Base-by-base conservation (phyloP, 2,797 vertebrate species). In the Percopsis omiscomaycus region DNA sequence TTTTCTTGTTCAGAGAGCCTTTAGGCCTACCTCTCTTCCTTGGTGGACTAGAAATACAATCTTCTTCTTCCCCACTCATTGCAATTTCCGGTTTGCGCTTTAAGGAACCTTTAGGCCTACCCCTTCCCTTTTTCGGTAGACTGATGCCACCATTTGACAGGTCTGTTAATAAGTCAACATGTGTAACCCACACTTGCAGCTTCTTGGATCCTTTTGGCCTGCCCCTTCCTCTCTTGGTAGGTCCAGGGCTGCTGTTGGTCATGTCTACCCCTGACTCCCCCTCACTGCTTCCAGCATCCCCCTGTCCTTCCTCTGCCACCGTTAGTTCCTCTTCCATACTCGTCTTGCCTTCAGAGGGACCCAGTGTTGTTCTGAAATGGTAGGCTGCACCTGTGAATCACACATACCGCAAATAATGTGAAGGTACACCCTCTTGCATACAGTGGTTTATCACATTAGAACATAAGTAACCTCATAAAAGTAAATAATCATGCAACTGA, bases 21-120 rank as follows among this genome's bases (percentile, higher is more conserved):
- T 66, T 84, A 0, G 89, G 91, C 47, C 89, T 66, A 11, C 90
- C 90, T 69, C 88, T 76, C 75, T 84, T 89, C 63, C 64, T 83
- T 27, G 75, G 73, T 27, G 65, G 29, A 15, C 16, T 53, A n/a
- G 46, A 14, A n/a, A 4, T 45, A 3, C 16, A 16, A 28, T 46
- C 32, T 5, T 48, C 52, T 42, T 55, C 52, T 4, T 64, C 52
- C 3, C 28, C 42, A 30, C 44, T 48, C 22, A 14, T n/a, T n/a
- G 52, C 27, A 30, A 22, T 45, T 27, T 55, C 61, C 54, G 62
- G 11, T 14, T 9, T 44, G 29, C 1, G 66, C 66, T 55, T 76
- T 71, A 27, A 37, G 8, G 75, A 53, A 2, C 59, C 74, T 66
- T 82, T 84, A 0, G 75, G 74, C 9, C 80, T 64, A 3, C 75